phyloP scores from a whole-genome alignment of 2,888 invertebrate species.

The Drosophila ustulata region DNA sequence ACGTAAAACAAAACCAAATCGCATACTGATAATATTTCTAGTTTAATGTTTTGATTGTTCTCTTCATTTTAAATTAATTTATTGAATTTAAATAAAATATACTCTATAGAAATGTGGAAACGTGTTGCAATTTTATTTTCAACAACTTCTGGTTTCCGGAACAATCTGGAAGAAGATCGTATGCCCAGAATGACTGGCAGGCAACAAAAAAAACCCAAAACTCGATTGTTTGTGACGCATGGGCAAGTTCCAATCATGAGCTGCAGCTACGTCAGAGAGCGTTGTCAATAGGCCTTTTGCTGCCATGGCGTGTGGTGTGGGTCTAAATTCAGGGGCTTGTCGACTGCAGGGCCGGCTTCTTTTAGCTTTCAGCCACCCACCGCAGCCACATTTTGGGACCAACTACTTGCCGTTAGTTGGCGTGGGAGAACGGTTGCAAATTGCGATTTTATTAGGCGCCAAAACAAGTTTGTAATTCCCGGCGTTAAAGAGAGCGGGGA shows the following conservation, averaged over 20 bases:
- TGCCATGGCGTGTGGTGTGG: conserved; percentile 42
- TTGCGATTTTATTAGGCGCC: conserved; percentile 1
- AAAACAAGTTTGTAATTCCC: background rate
- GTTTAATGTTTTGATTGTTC: conserved; percentile 79
- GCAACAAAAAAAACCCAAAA: conserved; percentile 7
- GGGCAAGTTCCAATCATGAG: conserved; percentile 19
- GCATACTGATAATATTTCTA: conserved; percentile 68
- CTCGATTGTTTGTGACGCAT: conserved; percentile 26
- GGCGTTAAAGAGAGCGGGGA: background rate
- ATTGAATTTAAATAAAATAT: conserved; percentile 70
- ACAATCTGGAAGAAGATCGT: background rate
- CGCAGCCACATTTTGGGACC: conserved; percentile 1
- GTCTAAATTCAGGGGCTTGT: conserved; percentile 68
- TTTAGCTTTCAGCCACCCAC: conserved; percentile 11
- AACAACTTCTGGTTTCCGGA: background rate
- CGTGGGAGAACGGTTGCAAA: conserved; percentile 42
- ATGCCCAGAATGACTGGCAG: conserved; percentile 4
- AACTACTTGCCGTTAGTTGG: conserved; percentile 1
- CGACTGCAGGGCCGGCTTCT: conserved; percentile 34
- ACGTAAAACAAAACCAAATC: conserved; percentile 50
- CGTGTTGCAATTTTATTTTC: background rate
- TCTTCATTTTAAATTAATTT: conserved; percentile 75
- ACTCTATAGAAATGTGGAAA: conserved; percentile 25
- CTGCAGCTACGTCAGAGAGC: background rate
- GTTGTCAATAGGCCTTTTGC: conserved; percentile 23